These are phyloP conservation scores for Drosophila pectinifera DNA, from an alignment of 1,140 invertebrate species.

Conservation along the genomic window DNA sequence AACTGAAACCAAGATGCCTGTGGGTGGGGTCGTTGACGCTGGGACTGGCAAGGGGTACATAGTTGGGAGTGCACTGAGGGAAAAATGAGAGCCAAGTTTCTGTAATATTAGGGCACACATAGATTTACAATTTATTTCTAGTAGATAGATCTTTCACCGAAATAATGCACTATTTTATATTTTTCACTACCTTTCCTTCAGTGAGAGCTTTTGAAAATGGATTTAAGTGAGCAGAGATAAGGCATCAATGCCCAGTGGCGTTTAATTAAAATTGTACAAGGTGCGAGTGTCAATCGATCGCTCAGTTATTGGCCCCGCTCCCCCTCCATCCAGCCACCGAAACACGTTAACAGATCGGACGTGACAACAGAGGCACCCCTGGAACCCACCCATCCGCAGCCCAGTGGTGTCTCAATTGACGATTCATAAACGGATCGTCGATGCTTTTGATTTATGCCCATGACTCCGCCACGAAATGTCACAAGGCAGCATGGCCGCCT, in stretches of 20 bases:
- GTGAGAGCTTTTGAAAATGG: conserved; percentile 7
- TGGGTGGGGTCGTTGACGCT: conserved; percentile 22
- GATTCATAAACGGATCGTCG: conserved; percentile 76
- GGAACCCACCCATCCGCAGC: neutral
- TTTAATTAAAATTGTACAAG: conserved; percentile 84
- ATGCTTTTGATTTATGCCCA: conserved; percentile 83
- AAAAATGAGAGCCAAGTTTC: no score
- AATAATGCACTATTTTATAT: no score
- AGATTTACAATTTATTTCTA: no score
- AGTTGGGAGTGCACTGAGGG: conserved; percentile 35
- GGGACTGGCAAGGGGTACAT: neutral
- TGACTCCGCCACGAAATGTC: conserved; percentile 70
- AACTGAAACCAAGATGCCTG: conserved; percentile 22
- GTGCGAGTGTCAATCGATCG: conserved; percentile 70
- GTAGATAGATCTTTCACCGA: no score
- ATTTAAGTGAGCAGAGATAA: conserved; percentile 33
- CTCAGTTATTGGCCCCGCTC: conserved; percentile 1
- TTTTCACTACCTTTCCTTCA: no score
- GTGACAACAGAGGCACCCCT: conserved; percentile 56
- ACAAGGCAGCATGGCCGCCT: conserved; percentile 68
- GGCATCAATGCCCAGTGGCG: conserved; percentile 77
- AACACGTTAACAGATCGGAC: conserved; percentile 82
- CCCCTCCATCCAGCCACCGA: conserved; percentile 28
- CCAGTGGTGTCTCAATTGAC: conserved; percentile 70
- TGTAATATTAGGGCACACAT: no score